These are phyloP conservation scores for Epistrophe grossulariae DNA, from an alignment of 2,888 invertebrate species.

Conservation along the genomic window DNA sequence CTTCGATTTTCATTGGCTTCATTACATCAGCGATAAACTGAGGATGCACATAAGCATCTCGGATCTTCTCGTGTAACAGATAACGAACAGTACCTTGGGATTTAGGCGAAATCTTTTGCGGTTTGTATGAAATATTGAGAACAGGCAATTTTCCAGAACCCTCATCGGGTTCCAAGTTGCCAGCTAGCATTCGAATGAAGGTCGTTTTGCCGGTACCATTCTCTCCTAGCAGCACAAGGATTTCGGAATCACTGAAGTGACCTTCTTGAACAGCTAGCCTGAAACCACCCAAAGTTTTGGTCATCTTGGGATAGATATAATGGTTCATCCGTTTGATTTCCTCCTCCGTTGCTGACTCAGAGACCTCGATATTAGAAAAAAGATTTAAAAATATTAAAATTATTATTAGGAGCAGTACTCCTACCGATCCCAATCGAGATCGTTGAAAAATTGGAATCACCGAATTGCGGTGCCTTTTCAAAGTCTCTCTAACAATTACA, in stretches of 20 bases:
- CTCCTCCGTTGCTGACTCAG: conserved; percentile 98
- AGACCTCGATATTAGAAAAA: conserved; percentile 85
- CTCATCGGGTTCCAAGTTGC: conserved; percentile 95
- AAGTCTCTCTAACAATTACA: too few relatives aligned
- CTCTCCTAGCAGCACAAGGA: conserved; percentile 97
- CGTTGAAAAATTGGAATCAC: too few relatives aligned
- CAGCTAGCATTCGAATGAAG: conserved; percentile 99
- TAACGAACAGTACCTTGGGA: conserved; percentile 96
- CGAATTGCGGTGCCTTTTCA: too few relatives aligned
- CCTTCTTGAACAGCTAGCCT: conserved; percentile 92
- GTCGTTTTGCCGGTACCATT: conserved; percentile 99
- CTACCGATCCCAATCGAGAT: too few relatives aligned
- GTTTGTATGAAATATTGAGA: conserved; percentile 99
- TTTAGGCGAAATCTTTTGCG: conserved; percentile 99
- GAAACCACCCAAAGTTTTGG: conserved; percentile 91
- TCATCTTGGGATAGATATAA: conserved; percentile 97
- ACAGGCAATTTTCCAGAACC: conserved; percentile 87
- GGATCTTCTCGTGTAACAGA: conserved; percentile 97
- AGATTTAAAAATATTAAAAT: too few relatives aligned
- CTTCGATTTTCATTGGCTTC: conserved; percentile 98
- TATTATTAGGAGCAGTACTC: too few relatives aligned
- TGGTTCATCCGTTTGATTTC: conserved; percentile 98
- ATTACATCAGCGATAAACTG: conserved; percentile 99
- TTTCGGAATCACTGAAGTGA: conserved; percentile 99
- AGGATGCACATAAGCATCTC: conserved; percentile 98